Conservation (phyloP, 2,113 vertebrate species). For the Malurus melanocephalus region DNA sequence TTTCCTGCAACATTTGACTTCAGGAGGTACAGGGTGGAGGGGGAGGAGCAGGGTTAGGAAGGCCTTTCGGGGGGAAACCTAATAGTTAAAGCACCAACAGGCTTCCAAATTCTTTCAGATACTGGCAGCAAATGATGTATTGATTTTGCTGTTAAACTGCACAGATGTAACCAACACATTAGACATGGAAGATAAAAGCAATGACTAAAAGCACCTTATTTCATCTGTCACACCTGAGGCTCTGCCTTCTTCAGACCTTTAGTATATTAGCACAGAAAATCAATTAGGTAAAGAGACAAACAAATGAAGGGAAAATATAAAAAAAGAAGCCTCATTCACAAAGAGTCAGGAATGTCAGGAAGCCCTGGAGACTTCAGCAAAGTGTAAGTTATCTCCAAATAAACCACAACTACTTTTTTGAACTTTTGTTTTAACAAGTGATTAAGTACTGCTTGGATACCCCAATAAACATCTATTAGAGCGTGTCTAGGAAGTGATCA, state of each 20-base stretch:
- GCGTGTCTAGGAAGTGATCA: not conserved
- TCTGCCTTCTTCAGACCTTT: conserved; percentile 73
- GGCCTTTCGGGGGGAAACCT: conserved; percentile 48
- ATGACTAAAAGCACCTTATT: conserved; percentile 77
- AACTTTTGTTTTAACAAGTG: conserved; percentile 34
- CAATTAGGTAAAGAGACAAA: conserved; percentile 80
- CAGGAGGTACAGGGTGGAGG: fast-evolving
- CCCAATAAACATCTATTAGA: not conserved
- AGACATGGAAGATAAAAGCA: conserved; percentile 80
- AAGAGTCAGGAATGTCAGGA: conserved; percentile 54
- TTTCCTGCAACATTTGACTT: not conserved
- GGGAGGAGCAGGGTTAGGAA: not conserved
- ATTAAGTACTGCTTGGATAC: conserved; percentile 26
- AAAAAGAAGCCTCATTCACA: conserved; percentile 65
- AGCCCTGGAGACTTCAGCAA: conserved; percentile 47
- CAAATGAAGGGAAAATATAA: conserved; percentile 73
- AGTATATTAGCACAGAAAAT: conserved; percentile 80
- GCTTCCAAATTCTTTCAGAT: conserved; percentile 72
- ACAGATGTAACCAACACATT: conserved; percentile 82
- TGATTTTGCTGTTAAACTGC: conserved; percentile 79
- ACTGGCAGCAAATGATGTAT: conserved; percentile 75
- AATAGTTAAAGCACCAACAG: conserved; percentile 69
- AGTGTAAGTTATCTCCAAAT: conserved; percentile 47
- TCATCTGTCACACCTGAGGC: conserved; percentile 80
- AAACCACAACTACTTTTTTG: conserved; percentile 48